Base-by-base conservation (phyloP, 1,140 invertebrate species). In the Stratiolaelaps scimitus region DNA sequence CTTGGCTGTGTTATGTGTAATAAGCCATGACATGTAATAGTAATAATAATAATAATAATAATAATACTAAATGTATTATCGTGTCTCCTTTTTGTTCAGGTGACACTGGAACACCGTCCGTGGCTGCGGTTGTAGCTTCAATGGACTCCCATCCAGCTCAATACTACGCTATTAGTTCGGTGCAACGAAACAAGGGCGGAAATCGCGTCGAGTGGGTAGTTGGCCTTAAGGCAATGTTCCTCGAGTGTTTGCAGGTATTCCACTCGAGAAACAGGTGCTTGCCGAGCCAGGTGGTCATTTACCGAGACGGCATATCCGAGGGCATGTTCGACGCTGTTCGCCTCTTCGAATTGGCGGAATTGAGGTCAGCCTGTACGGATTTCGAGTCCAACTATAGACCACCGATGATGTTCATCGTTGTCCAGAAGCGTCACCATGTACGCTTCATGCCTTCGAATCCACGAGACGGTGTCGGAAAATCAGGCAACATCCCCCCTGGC, bases 341-440 rank as follows among this genome's bases (percentile, higher is more conserved):
- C 4, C 70, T 78, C 29, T 69, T 72, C 46, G 87, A 90, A 74
- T 72, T 89, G 47, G 70, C 71, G 2, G 84, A 83, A 0, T 83
- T 91, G 26, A 78, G 81, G 70, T 71, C 71, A 10, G 88, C 87
- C 0, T 88, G 86, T 70, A 72, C 69, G 45, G 69, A 65, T 56
- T 66, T 84, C 2, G 72, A 76, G 23, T 48, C 65, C 0, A 73
- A 75, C 2, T 82, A 81, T 69, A 17, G 88, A 2, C 87, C 89
- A 0, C 72, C 74, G 26, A 82, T 93, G 26, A 85, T 87, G 28
- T 90, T 90, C 71, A 72, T 93, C 1, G 84, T 93, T 6, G 90
- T 94, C 0, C 89, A 93, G 71, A 94, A 93, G 75, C 80, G 89
- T 5, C 91, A 95, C 78, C 89, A 92, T 70, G 88, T 88, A 1